A percentile compares a stretch with the other conserved stretches of the same genome.
Evolutionary conservation across 2,113 vertebrate genomes (phyloP).

Genomic region (Oncorhynchus mykiss): DNA sequence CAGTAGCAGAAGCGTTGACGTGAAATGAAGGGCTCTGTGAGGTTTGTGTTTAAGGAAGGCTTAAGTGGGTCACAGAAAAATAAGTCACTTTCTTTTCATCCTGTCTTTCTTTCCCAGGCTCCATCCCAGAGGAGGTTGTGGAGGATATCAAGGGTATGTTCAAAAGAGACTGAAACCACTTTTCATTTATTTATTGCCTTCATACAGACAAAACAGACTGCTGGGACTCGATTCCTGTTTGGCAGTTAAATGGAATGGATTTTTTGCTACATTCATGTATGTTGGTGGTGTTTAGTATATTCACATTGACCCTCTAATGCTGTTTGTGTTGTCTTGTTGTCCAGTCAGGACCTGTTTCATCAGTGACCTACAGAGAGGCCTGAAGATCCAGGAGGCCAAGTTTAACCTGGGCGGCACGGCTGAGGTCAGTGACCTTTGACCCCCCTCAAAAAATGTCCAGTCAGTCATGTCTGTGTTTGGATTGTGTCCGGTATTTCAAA

Average conservation of each 20-base stretch:
- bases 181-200: background rate
- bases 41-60: background rate
- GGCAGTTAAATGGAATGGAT: background rate
- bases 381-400: conserved; percentile 93
- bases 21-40: background rate
- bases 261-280: background rate
- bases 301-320: too few relatives aligned
- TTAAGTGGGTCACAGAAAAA: background rate
- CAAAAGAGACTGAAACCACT: background rate
- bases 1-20: background rate
- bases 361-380: conserved; percentile 90
- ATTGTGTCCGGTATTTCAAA: too few relatives aligned
- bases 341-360: conserved; percentile 94
- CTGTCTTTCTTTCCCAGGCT: conserved; percentile 69
- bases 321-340: conserved; percentile 26
- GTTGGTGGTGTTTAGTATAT: too few relatives aligned
- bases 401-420: conserved; percentile 90
- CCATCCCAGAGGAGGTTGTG: conserved; percentile 88
- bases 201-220: background rate
- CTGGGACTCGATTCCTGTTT: background rate
- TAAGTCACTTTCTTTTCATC: background rate
- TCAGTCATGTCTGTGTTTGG: background rate
- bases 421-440: conserved; percentile 75
- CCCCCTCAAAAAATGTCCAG: background rate
- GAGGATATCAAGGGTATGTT: conserved; percentile 94